Evolutionary conservation across 2,113 vertebrate genomes (phyloP).

Genomic region (Trachemys scripta): DNA sequence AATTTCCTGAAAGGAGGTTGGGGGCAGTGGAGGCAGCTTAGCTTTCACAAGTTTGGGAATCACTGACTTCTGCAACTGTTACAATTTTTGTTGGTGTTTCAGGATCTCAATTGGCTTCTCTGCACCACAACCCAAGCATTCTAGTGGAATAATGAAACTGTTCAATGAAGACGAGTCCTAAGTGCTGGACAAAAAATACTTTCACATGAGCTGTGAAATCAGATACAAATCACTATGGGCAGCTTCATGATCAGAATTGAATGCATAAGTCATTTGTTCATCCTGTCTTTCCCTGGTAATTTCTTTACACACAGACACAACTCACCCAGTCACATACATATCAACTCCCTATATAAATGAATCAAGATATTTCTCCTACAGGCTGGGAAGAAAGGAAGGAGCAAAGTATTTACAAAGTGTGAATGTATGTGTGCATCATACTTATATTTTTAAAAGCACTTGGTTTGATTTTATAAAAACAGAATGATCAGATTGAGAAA

Average conservation of each 20-base stretch:
- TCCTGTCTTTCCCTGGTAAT: not conserved
- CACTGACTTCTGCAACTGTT: not conserved
- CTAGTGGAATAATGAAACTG: not conserved
- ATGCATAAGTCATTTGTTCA: not conserved
- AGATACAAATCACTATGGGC: not conserved
- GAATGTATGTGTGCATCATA: not conserved
- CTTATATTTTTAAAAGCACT: not conserved
- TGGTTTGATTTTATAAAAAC: not conserved
- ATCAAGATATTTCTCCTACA: slow-evolving; percentile 55
- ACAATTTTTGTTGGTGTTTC: not conserved
- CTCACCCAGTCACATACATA: not conserved
- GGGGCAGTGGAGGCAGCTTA: too few species aligned
- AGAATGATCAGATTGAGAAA: not conserved
- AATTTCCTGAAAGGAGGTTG: not conserved
- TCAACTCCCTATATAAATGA: slow-evolving; percentile 49
- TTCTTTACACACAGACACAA: slow-evolving; percentile 1
- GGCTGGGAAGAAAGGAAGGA: slow-evolving; percentile 4
- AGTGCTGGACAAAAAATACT: not conserved
- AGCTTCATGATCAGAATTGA: not conserved
- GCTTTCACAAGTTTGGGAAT: not conserved
- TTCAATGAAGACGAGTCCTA: not conserved
- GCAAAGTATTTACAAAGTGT: not conserved
- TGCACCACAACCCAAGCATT: not conserved
- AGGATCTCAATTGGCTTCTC: rapidly evolving
- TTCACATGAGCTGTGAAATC: not conserved